These are phyloP conservation scores for Phalanger gymnotis DNA, from an alignment of 2,797 vertebrate genomes.

Conservation along the genomic window DNA sequence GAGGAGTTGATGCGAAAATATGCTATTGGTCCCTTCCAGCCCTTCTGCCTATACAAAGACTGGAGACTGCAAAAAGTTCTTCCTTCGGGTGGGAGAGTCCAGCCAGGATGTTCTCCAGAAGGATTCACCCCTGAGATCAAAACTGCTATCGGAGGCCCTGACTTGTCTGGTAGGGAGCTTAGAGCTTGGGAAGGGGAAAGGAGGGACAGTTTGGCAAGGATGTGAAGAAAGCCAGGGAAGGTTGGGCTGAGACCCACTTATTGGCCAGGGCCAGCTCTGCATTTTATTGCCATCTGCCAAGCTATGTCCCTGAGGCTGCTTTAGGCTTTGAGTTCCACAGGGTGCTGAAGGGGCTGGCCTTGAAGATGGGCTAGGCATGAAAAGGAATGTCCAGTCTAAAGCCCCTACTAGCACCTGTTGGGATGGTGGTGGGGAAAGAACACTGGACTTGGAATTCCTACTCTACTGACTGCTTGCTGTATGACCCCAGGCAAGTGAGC, in stretches of 20 bases:
- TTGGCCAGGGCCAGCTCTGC: not conserved
- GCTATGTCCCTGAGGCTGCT: not conserved
- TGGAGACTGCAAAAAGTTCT: constrained; percentile 75
- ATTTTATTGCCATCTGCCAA: not conserved
- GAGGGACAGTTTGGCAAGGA: not conserved
- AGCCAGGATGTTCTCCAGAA: constrained; percentile 62
- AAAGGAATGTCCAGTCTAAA: not conserved
- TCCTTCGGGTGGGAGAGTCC: constrained; percentile 44
- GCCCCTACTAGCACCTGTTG: not conserved
- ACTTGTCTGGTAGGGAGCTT: constrained; percentile 72
- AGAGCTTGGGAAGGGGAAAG: not conserved
- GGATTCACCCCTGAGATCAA: constrained; percentile 18
- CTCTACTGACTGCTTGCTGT: not conserved
- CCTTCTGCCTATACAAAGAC: constrained; percentile 62
- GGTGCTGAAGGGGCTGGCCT: not conserved
- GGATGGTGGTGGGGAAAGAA: not conserved
- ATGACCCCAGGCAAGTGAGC: not conserved
- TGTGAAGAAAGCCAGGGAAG: not conserved
- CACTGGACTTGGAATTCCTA: not conserved
- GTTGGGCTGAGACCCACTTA: not conserved
- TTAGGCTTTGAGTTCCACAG: not conserved
- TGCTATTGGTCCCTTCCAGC: constrained; percentile 53
- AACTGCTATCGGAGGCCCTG: constrained; percentile 74
- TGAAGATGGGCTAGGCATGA: not conserved
- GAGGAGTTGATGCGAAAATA: not conserved